phyloP scores from a whole-genome alignment of 2,113 vertebrate genomes.

The Sinocyclocheilus maitianheensis region DNA sequence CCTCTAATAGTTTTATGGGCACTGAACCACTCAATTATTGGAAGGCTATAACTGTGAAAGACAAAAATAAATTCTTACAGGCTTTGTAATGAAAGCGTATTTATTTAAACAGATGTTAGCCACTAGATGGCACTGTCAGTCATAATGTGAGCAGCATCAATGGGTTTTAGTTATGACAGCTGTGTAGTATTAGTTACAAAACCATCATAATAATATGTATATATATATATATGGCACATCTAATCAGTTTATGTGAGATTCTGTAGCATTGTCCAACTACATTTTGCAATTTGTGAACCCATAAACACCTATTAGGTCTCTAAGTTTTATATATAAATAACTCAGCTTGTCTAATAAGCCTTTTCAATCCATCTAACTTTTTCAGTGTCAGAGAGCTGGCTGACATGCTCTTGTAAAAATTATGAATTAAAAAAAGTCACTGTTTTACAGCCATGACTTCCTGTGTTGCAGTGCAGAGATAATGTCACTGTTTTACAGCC shows the following conservation, averaged over 20 bases:
- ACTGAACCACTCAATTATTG: slow-evolving; percentile 31
- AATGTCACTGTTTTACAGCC: slow-evolving; percentile 39
- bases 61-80: slow-evolving; percentile 24
- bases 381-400: neutral
- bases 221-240: too few species aligned
- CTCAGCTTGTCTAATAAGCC: neutral
- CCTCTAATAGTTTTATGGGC: neutral
- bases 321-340: neutral
- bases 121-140: slow-evolving; percentile 67
- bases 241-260: too few species aligned
- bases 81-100: neutral
- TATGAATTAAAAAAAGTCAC: slow-evolving; percentile 35
- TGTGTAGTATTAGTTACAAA: neutral
- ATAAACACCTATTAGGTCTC: neutral
- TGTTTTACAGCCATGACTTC: slow-evolving; percentile 32
- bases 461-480: slow-evolving; percentile 54
- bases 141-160: neutral
- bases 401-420: slow-evolving; percentile 38
- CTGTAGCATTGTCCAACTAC: too few species aligned
- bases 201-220: neutral
- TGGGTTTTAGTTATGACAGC: neutral
- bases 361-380: neutral
- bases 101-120: slow-evolving; percentile 17
- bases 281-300: neutral
- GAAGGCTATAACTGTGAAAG: slow-evolving; percentile 25